A percentile compares a stretch with the other conserved stretches of the same genome.
Conservation (phyloP, 2,113 vertebrate genomes). For the Sarotherodon lohbergeri region DNA sequence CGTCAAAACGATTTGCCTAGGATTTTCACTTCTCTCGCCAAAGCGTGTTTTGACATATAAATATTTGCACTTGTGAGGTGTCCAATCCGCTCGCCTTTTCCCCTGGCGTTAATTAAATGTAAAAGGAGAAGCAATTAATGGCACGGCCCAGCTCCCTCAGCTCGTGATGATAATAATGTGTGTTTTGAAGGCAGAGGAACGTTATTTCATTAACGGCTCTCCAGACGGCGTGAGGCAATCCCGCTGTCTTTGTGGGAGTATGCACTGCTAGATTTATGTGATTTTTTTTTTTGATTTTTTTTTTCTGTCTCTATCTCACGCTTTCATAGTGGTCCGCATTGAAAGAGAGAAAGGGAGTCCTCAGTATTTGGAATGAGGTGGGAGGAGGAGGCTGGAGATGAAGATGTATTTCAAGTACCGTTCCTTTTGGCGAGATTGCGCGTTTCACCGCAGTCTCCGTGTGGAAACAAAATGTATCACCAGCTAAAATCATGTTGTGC, state of each 20-base stretch:
- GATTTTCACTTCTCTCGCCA: neutral
- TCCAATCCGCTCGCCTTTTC: neutral
- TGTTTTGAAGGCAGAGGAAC: neutral
- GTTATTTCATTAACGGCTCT: neutral
- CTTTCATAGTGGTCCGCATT: neutral
- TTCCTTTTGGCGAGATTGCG: neutral
- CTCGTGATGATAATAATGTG: neutral
- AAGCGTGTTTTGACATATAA: neutral
- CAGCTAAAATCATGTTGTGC: neutral
- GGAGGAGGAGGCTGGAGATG: neutral
- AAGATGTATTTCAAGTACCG: neutral
- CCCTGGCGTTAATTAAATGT: neutral
- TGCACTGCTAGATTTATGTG: neutral
- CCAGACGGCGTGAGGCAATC: neutral
- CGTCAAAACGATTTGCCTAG: neutral
- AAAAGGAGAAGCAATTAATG: neutral
- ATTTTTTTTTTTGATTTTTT: neutral
- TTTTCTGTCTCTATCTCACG: neutral
- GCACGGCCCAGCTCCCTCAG: neutral
- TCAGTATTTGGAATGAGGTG: conserved; percentile 7
- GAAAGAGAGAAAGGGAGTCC: neutral
- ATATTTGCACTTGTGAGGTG: neutral
- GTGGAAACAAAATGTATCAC: neutral
- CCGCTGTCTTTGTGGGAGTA: neutral
- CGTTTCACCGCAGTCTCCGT: neutral